These are phyloP conservation scores for Nasonia longicornis DNA, from an alignment of 1,140 invertebrate genomes.

Conservation along the genomic window DNA sequence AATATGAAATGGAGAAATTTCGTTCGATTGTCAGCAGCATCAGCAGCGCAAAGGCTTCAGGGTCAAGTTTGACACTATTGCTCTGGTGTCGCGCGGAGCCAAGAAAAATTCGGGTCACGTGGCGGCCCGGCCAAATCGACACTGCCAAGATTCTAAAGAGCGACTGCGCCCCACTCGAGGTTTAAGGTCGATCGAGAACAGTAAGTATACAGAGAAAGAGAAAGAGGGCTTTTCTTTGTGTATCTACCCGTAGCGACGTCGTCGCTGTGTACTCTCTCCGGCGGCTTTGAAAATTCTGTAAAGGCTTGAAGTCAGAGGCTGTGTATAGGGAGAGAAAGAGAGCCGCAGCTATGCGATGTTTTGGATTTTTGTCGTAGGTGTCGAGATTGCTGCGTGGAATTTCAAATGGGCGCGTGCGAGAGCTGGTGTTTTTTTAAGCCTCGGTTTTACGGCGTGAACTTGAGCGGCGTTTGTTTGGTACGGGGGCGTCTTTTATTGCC, in stretches of 20 bases:
- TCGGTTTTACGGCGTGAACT: background rate
- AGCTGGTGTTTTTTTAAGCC: background rate
- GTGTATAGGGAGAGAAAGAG: background rate
- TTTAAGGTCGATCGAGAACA: slow-evolving; percentile 55
- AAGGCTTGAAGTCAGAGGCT: background rate
- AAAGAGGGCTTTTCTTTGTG: slow-evolving; percentile 39
- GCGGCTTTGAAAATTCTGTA: background rate
- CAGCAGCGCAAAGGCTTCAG: slow-evolving; percentile 49
- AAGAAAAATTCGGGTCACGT: slow-evolving; percentile 57
- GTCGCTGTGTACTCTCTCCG: background rate
- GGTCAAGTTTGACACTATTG: slow-evolving; percentile 57
- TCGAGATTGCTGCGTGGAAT: background rate
- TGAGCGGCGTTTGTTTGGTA: background rate
- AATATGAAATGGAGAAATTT: background rate
- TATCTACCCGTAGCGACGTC: background rate
- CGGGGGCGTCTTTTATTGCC: background rate
- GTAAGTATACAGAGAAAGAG: slow-evolving; percentile 3
- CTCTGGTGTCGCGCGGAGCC: slow-evolving; percentile 45
- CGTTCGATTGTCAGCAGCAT: slow-evolving; percentile 19
- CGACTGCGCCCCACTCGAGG: slow-evolving; percentile 50
- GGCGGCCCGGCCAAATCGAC: slow-evolving; percentile 48
- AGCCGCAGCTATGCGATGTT: background rate
- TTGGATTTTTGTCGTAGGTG: background rate
- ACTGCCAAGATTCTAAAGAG: slow-evolving; percentile 55
- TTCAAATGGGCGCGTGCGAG: background rate